Conservation (phyloP, 2,888 invertebrate genomes). For the Aphrophora alni region DNA sequence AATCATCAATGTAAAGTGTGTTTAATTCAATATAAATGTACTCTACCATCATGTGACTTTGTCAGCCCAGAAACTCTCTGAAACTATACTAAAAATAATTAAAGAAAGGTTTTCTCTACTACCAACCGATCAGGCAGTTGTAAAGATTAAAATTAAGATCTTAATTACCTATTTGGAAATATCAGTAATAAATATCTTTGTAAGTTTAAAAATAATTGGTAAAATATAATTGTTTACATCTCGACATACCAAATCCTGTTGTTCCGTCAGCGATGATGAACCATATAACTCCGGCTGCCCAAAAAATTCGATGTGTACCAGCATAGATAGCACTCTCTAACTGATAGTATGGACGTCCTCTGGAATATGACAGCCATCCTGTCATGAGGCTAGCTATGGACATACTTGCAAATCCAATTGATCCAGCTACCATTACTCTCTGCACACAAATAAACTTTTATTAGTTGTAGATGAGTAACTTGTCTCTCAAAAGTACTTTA, state of each 20-base stretch:
- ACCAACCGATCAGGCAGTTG: too few species aligned
- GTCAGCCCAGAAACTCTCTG: too few species aligned
- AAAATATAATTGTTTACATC: too few species aligned
- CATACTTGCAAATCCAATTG: conserved; percentile 9
- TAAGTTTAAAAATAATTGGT: too few species aligned
- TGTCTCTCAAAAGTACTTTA: background rate
- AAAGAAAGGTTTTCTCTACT: too few species aligned
- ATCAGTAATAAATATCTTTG: too few species aligned
- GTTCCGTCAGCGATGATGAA: conserved; percentile 43
- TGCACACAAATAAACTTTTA: background rate
- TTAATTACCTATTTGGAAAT: too few species aligned
- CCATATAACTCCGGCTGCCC: conserved; percentile 43
- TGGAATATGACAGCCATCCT: conserved; percentile 41
- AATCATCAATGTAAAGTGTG: too few species aligned
- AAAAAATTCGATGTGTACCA: conserved; percentile 42
- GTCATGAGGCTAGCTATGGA: conserved; percentile 35
- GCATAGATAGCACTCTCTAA: conserved; percentile 42
- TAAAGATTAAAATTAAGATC: too few species aligned
- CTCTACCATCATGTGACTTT: too few species aligned
- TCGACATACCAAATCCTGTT: conserved; percentile 41
- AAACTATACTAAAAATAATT: too few species aligned
- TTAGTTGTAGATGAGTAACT: background rate
- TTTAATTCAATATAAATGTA: too few species aligned
- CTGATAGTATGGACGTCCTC: conserved; percentile 38
- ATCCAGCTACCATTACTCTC: conserved; percentile 22